Conservation (phyloP, 2,113 vertebrate genomes). For the Pithys albifrons region DNA sequence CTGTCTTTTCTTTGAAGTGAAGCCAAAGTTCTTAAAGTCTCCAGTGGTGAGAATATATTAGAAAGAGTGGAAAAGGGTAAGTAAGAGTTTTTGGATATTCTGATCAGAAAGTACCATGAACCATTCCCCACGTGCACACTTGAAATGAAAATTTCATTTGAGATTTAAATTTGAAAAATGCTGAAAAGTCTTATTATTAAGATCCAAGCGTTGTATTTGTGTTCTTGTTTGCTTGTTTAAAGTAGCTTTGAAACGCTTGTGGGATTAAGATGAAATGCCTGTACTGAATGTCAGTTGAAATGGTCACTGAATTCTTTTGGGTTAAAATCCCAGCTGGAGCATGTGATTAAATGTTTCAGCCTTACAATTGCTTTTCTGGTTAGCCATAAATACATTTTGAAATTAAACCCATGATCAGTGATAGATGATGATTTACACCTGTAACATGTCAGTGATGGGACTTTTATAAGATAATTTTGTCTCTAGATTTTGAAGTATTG, state of each 20-base stretch:
- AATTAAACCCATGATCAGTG: background rate
- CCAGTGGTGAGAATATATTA: background rate
- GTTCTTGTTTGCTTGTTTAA: background rate
- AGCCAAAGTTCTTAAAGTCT: background rate
- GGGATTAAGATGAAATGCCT: background rate
- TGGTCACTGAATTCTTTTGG: background rate
- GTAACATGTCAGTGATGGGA: background rate
- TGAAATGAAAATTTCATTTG: background rate
- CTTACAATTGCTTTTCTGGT: background rate
- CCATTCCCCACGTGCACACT: background rate
- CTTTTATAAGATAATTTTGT: background rate
- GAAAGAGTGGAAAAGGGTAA: background rate
- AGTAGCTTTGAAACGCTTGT: background rate
- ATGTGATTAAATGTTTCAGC: background rate
- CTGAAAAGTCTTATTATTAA: background rate
- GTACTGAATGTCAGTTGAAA: background rate
- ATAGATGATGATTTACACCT: background rate
- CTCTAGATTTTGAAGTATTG: background rate
- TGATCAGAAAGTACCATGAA: background rate
- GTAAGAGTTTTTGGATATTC: background rate
- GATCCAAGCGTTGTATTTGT: background rate
- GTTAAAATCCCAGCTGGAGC: background rate
- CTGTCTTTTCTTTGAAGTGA: conserved; percentile 1
- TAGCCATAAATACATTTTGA: background rate
- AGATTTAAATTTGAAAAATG: background rate